Evolutionary conservation across 1,140 invertebrate species (phyloP), one percentile per base, ranked within the genome.

Genomic region (Lerema accius): DNA sequence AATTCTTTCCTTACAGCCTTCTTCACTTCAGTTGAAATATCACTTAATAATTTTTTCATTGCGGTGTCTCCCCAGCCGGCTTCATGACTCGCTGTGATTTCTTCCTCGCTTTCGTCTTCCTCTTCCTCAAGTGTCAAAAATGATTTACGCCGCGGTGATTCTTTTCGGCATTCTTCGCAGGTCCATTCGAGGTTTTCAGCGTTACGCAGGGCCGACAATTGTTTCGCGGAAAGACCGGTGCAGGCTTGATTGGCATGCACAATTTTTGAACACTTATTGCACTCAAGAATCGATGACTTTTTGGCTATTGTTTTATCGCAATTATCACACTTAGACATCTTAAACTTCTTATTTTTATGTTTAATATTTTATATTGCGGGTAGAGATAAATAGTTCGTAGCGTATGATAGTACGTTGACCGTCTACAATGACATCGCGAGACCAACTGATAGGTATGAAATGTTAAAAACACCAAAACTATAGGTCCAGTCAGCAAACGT

Each of bases 301-400:
- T 63, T 70, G 0, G 64, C 51, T 0, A 65, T 56, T 2, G 16
- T 37, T 63, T 65, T 65, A 13, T 46, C 23, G 45, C 67, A 65
- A 19, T 59, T 51, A 40, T 59, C 58, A 62, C 63, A 69, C 32
- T 65, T 69, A 39, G 56, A n/a, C 56, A 59, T 59, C n/a, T n/a
- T n/a, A 23, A 7, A 7, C 28, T 7, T 32, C 28, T 23, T 23
- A 6, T 23, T 32, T 32, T n/a, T n/a, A n/a, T n/a, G n/a, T n/a
- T n/a, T n/a, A n/a, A n/a, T n/a, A n/a, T n/a, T n/a, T n/a, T n/a
- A n/a, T n/a, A n/a, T n/a, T n/a, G n/a, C n/a, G n/a, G n/a, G n/a
- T n/a, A n/a, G n/a, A n/a, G n/a, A n/a, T n/a, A n/a, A n/a, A n/a
- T n/a, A n/a, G n/a, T n/a, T n/a, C n/a, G n/a, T n/a, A n/a, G n/a